Conservation (phyloP, 2,113 vertebrate species). For the Capreolus pygargus region DNA sequence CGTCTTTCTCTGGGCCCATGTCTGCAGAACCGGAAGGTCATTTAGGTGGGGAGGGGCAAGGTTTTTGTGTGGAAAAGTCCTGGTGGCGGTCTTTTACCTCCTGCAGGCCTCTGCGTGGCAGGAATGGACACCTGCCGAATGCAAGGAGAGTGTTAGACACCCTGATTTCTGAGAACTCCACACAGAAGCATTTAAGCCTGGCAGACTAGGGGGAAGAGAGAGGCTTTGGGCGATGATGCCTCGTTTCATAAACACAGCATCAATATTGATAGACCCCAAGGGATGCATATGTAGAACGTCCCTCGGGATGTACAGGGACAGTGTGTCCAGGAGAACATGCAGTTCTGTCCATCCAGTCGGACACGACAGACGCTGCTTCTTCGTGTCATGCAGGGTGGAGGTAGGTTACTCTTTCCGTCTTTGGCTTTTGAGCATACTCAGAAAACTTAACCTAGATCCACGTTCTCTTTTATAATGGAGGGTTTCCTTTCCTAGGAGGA, state of each 20-base stretch:
- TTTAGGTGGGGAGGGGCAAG: background rate
- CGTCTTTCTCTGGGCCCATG: constrained; percentile 15
- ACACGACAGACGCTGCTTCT: background rate
- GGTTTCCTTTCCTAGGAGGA: background rate
- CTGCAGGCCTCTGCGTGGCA: background rate
- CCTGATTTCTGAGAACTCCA: background rate
- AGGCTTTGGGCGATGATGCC: background rate
- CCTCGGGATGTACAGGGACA: constrained; percentile 1
- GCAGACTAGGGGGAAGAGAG: background rate
- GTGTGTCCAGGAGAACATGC: background rate
- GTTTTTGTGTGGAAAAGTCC: background rate
- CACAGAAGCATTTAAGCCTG: background rate
- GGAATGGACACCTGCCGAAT: background rate
- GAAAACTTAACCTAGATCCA: background rate
- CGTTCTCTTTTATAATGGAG: background rate
- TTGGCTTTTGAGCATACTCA: background rate
- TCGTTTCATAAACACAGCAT: background rate
- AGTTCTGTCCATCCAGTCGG: background rate
- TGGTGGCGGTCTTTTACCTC: background rate
- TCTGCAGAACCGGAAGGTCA: background rate
- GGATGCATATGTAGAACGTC: background rate
- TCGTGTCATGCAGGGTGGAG: background rate
- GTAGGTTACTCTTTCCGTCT: background rate
- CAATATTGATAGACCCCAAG: constrained; percentile 4
- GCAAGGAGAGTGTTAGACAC: background rate